Percentiles rank a stretch among this genome's conserved stretches.
phyloP scores from a whole-genome alignment of 2,888 invertebrate genomes.

The Scrobipalpa costella region DNA sequence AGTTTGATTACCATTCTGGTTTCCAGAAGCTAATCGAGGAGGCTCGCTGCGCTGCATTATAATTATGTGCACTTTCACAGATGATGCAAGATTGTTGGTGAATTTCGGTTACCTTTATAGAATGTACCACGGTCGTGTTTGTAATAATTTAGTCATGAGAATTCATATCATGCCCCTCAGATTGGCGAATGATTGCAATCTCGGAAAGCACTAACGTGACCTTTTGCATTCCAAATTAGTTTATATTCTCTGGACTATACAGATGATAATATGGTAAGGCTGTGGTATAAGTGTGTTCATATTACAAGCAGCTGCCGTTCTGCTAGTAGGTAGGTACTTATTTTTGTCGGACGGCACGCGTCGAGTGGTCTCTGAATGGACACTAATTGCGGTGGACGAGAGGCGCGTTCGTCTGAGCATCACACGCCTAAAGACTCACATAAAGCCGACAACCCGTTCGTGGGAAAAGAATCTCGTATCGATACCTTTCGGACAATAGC shows the following conservation, averaged over 20 bases:
- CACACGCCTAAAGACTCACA: conserved; percentile 50
- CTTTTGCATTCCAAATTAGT: neutral
- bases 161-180: conserved; percentile 22
- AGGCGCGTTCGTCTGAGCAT: conserved; percentile 51
- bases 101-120: neutral
- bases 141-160: conserved; percentile 16
- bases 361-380: conserved; percentile 60
- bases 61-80: conserved; percentile 25
- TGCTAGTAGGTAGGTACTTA: conserved; percentile 34
- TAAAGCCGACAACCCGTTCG: conserved; percentile 51
- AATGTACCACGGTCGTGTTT: neutral
- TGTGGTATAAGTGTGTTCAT: neutral
- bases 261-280: neutral
- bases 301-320: conserved; percentile 43
- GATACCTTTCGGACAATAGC: conserved; percentile 46
- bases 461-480: conserved; percentile 58
- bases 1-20: conserved; percentile 35
- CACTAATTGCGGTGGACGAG: conserved; percentile 66
- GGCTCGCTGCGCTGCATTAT: neutral
- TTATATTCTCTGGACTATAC: neutral
- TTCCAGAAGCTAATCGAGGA: neutral
- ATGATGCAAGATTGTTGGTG: conserved; percentile 14
- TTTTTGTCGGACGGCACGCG: conserved; percentile 62
- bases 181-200: conserved; percentile 17
- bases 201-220: neutral